Evolutionary conservation across 2,797 vertebrate genomes (phyloP), one percentile per base, ranked within the genome.

Genomic region (Menidia menidia): DNA sequence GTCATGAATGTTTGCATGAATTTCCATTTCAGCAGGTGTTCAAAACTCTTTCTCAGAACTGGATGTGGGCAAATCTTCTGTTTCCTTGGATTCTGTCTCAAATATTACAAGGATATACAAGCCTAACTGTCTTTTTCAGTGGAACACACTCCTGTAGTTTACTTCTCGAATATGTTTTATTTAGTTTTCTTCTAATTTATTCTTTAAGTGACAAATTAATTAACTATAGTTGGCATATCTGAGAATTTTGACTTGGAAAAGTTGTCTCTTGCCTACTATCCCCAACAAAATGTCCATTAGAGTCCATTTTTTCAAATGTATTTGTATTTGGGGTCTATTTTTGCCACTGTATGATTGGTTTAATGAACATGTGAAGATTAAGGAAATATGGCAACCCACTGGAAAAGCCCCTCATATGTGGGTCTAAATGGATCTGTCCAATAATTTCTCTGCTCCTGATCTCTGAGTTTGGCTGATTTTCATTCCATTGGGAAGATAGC

Each of bases 1-100:
- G 59, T 75, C 70, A 60, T 47, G 33, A 73, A 64, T 59, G 31
- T 75, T 53, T n/a, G 35, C 58, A 50, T 67, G 48, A 71, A 71
- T 57, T 45, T 70, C 41, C 16, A 55, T 66, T 65, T 66, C 48
- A 53, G 31, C 5, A 7, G 12, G 32, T 68, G 63, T 51, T 43
- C 8, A 41, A 16, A 44, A 63, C 48, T 3, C 2, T 4, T 56
- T 60, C 15, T 71, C 41, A 58, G n/a, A 42, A 67, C 42, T 70
- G n/a, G 14, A 60, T 73, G 42, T 54, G 35, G 43, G 43, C 32
- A 25, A 25, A 25, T 25, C 25, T 25, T 54, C 60, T 47, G 3
- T 74, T 57, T 43, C 33, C 55, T 73, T 68, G 31, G 51, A 57
- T 62, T 43, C 67, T 3, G 12, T 75, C 31, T 75, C 13, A 32